A percentile compares a stretch with the other conserved stretches of the same genome.
Conservation (phyloP, 30 jellyfish, hydroid and myxozoan genomes). For the Aurelia sp. region DNA sequence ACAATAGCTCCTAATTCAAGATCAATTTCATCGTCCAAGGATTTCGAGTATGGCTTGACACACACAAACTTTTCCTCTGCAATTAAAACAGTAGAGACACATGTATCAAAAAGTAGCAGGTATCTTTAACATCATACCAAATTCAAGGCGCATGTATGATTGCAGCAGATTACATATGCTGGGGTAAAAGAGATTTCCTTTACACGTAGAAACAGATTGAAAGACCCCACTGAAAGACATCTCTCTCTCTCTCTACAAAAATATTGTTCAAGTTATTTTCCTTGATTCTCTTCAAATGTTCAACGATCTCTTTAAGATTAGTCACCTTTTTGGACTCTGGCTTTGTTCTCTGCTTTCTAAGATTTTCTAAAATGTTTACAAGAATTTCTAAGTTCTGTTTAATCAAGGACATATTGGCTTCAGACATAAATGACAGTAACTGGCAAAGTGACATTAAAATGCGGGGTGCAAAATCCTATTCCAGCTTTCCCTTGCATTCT, state of each 20-base stretch:
- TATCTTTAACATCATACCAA: too few species aligned
- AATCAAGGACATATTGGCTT: too few species aligned
- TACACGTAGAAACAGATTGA: neutral
- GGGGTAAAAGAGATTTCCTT: neutral
- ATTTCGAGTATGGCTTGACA: slow-evolving; percentile 70
- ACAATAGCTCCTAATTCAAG: slow-evolving; percentile 92
- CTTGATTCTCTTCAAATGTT: too few species aligned
- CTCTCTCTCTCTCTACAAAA: neutral
- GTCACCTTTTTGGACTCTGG: too few species aligned
- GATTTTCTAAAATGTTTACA: too few species aligned
- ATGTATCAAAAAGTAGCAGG: neutral
- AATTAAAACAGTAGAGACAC: neutral
- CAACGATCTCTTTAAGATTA: too few species aligned
- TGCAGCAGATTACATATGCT: neutral
- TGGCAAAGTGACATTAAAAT: too few species aligned
- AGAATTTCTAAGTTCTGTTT: too few species aligned
- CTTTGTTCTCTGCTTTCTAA: too few species aligned
- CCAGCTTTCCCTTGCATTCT: too few species aligned
- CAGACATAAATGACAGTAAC: too few species aligned
- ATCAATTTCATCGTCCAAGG: slow-evolving; percentile 86
- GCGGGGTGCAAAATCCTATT: too few species aligned
- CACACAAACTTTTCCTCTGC: slow-evolving; percentile 84
- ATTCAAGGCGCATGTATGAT: neutral
- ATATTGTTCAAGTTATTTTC: neutral
- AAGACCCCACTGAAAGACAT: neutral